Base-by-base conservation (phyloP, 2,113 vertebrate species). In the Xiphophorus maculatus region DNA sequence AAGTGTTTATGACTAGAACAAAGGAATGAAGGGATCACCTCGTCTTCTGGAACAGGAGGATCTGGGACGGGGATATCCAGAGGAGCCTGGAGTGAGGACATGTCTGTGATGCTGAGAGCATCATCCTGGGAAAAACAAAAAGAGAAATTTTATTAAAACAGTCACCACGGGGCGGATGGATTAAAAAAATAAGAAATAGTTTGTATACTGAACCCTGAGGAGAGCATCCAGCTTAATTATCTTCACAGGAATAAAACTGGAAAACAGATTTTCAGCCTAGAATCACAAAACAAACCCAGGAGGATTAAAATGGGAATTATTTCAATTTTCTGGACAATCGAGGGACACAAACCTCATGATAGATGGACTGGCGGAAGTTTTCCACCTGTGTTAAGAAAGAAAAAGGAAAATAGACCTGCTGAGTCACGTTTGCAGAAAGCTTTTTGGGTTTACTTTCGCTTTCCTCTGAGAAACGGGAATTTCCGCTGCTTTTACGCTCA, bases 1-100 rank as follows among this genome's bases (percentile, higher is more conserved):
- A 42, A 42, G 14, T 42, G 14, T 42, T 42, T 42, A 42, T 42
- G 40, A 15, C 13, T 42, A 15, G 14, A 42, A 4, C 4, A 42
- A 15, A 42, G 40, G 14, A 48, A 48, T 17, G 44, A 22, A 4
- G 30, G 0, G 67, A 19, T 87, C 69, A 97, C 95, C 95, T 97
- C 96, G 0, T 96, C 95, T 19, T 97, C 96, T 15, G 95, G 93
- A 37, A 93, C 79, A 0, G 97, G 97, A 0, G 97, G 95, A 51
- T 97, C 96, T 2, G 97, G 97, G 15, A 97, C 95, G 40, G 97
- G 97, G 79, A 97, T 97, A 44, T 97, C 96, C 89, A 97, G 85
- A 0, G 95, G 94, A 2, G 95, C 95, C 33, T 91, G 93, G 3
- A 97, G 94, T 0, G 90, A 88, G 0, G 92, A 85, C 63, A 95